Base-by-base conservation (phyloP, 53 echinoderm and acorn worm genomes). In the Glandiceps talaboti region DNA sequence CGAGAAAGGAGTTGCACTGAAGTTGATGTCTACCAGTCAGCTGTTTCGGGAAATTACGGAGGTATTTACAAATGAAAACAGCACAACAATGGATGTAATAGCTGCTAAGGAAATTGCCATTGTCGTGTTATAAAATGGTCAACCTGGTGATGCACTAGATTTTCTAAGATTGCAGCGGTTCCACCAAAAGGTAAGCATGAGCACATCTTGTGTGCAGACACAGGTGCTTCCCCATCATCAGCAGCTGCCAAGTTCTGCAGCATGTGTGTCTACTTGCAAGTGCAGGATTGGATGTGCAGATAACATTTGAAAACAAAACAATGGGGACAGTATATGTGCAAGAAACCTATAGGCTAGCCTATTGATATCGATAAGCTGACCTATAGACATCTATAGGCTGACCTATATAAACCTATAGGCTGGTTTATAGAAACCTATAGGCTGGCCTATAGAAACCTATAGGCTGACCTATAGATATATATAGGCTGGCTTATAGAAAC, bases 201-300 rank as follows among this genome's bases (percentile, higher is more conserved):
- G 83, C 80, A 73, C 73, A 29, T 77, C 75, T 28, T 75, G 74
- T 33, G 84, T 89, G 0, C 76, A 92, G 32, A 74, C 86, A 26
- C 78, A 81, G 14, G 81, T 73, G 0, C 30, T 89, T 32, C 84
- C 89, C 92, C 89, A 79, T 86, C 92, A 81, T 82, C 89, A 73
- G 89, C 80, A 74, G 84, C 92, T 32, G 80, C 85, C 79, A 29
- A 83, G 30, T 88, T 83, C 76, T 83, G 85, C 73, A 91, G 91
- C 32, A 27, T 85, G 74, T 33, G 83, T 31, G 88, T 88, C 29
- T 91, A 91, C 81, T 82, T 32, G n/a, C 88, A 88, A 76, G 75
- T 88, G 75, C 87, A 87, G 80, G 73, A 27, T 1, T 84, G 90
- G 90, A 83, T 73, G 31, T 80, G 74, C n/a, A n/a, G n/a, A n/a